These are phyloP conservation scores for Onychorhynchus coronatus DNA, from an alignment of 2,113 vertebrate genomes.

Conservation along the genomic window DNA sequence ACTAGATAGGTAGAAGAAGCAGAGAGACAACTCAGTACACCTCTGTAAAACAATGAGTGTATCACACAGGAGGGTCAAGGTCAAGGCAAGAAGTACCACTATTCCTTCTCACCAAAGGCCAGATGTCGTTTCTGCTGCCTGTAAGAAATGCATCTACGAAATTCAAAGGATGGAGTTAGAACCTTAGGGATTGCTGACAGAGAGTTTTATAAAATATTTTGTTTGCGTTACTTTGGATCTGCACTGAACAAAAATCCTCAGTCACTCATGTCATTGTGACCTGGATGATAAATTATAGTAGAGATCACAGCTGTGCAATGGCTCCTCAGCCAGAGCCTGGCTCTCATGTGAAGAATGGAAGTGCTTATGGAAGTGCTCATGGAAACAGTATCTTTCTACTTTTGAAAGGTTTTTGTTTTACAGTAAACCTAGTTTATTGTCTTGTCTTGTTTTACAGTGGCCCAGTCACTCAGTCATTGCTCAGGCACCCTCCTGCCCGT, in stretches of 20 bases:
- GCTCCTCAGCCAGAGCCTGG: background rate
- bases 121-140: background rate
- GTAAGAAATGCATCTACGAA: background rate
- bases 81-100: background rate
- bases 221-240: background rate
- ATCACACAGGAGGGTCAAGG: background rate
- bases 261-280: background rate
- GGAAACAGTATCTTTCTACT: background rate
- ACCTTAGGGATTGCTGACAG: background rate
- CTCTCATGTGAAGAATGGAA: fast-evolving
- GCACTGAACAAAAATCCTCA: background rate
- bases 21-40: background rate
- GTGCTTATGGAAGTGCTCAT: background rate
- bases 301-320: background rate
- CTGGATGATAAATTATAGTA: background rate
- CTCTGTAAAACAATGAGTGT: background rate
- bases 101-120: background rate
- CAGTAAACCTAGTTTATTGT: background rate
- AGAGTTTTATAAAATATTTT: background rate
- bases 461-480: background rate
- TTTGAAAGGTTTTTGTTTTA: background rate
- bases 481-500: background rate
- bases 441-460: background rate
- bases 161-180: background rate
- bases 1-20: background rate